Percentiles rank a stretch among this genome's conserved stretches.
These are phyloP conservation scores for Lycorma delicatula DNA, from an alignment of 1,140 invertebrate genomes.

Conservation along the genomic window DNA sequence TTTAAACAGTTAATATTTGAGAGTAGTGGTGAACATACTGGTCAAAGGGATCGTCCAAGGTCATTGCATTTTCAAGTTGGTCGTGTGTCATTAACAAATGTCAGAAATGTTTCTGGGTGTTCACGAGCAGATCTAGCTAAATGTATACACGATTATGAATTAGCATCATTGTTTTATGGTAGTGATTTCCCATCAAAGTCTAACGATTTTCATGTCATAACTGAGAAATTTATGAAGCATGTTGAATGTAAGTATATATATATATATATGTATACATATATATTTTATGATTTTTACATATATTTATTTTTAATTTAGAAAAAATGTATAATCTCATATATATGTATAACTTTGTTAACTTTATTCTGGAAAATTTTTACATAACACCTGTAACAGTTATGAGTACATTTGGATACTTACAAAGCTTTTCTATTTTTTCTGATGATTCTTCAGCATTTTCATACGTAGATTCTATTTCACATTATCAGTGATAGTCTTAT, in stretches of 20 bases:
- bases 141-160: slow-evolving; percentile 61
- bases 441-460: too few relatives aligned
- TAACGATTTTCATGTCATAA: slow-evolving; percentile 56
- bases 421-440: too few relatives aligned
- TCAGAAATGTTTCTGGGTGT: slow-evolving; percentile 55
- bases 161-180: slow-evolving; percentile 62
- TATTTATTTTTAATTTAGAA: slow-evolving; percentile 23
- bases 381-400: too few relatives aligned
- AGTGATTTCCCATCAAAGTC: slow-evolving; percentile 59
- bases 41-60: slow-evolving; percentile 70
- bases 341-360: too few relatives aligned
- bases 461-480: too few relatives aligned
- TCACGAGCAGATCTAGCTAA: slow-evolving; percentile 62
- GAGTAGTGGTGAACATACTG: slow-evolving; percentile 51
- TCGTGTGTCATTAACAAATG: slow-evolving; percentile 68
- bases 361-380: too few relatives aligned
- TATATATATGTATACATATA: too few relatives aligned
- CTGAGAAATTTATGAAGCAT: slow-evolving; percentile 66
- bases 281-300: slow-evolving; percentile 14
- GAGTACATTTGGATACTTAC: too few relatives aligned
- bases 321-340: not conserved
- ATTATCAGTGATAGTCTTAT: too few relatives aligned
- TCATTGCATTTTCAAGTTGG: slow-evolving; percentile 75
- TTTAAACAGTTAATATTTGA: slow-evolving; percentile 55
- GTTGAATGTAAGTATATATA: slow-evolving; percentile 46